Evolutionary conservation across 2,888 invertebrate genomes (phyloP), one percentile per base, ranked within the genome.

Genomic region (Perizoma flavofasciatum): DNA sequence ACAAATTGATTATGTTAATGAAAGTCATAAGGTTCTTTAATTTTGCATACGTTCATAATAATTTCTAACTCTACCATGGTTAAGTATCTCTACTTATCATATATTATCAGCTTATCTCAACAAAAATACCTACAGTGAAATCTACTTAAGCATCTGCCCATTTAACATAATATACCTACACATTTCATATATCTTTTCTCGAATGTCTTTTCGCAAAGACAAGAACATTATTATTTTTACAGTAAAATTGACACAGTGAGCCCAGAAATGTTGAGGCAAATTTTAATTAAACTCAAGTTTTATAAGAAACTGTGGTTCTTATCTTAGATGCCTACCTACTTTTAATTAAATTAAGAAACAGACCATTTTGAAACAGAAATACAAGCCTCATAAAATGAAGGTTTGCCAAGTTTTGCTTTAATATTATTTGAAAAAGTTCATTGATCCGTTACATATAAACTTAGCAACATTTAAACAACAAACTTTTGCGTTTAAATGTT

Each of bases 261-360:
- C 6, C 48, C 9, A 54, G 32, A 51, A 51, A 51, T 51, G 44
- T 35, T 33, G 11, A 40, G 10, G 46, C n/a, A 9, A 11, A 47
- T 10, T 46, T 54, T 40, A 40, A 54, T 47, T 39, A 47, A 11
- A 46, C 33, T 39, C 32, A 47, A 47, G 8, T 40, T 54, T 54
- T 46, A 33, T 10, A 45, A 39, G 8, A 39, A 54, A 47, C 33
- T 3, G 40, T 6, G 47, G 39, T 34, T 54, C 47, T 47, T 54
- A 34, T 48, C 35, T 11, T 48, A 48, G 9, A 22, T 22, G 22
- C 22, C 22, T 22, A 22, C 22, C 22, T 6, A 48, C 22, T 35
- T 48, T 41, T 43, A 35, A 41, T 48, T 41, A 41, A 54, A 41
- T 54, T 32, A 47, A 43, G 37, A 55, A 35, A 45, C 49, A 37